phyloP scores from a whole-genome alignment of 2,113 vertebrate species.

The Pelecanoides urinatrix region DNA sequence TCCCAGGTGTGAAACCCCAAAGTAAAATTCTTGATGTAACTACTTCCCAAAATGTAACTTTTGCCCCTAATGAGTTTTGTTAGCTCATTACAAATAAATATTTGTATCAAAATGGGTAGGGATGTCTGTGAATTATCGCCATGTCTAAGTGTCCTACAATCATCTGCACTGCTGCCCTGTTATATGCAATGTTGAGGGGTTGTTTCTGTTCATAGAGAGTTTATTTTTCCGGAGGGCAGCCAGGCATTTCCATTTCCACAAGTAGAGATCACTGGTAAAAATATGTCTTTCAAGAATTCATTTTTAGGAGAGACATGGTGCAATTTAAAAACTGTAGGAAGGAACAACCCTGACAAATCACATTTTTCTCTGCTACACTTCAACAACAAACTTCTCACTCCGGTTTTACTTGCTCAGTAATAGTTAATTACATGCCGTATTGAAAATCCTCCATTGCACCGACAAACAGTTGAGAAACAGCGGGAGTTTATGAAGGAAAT shows the following conservation, averaged over 20 bases:
- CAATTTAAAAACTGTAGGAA: conserved; percentile 36
- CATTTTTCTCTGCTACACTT: conserved; percentile 10
- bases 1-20: background rate
- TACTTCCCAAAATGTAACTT: background rate
- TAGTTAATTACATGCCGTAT: background rate
- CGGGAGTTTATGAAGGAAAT: conserved; percentile 34
- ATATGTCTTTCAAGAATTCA: background rate
- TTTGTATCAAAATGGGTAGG: background rate
- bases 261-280: background rate
- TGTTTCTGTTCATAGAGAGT: background rate
- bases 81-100: background rate
- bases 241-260: background rate
- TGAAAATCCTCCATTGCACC: conserved; percentile 3
- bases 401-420: conserved; percentile 12
- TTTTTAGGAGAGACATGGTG: background rate
- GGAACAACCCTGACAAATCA: conserved; percentile 33
- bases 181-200: background rate
- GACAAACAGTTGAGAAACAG: conserved; percentile 19
- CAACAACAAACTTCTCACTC: background rate
- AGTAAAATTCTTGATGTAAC: background rate
- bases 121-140: background rate
- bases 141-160: background rate
- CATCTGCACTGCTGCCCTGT: background rate
- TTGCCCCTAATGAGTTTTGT: background rate
- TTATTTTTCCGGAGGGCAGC: background rate